Base-by-base conservation (phyloP, 2,888 invertebrate genomes). In the Morpho achilles region DNA sequence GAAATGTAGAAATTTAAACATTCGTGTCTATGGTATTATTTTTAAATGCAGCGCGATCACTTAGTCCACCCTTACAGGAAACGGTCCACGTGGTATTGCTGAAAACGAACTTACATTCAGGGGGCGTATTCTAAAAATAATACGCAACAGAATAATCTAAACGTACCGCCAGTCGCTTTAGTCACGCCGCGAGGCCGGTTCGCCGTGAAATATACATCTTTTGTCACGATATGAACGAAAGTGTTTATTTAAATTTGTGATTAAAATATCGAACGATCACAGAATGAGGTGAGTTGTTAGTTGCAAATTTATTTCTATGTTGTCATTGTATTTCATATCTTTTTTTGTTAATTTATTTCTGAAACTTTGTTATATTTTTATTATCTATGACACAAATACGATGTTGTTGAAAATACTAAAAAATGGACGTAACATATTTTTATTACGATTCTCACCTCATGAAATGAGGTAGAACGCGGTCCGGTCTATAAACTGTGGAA, bases 41-140 rank as follows among this genome's bases (percentile, higher is more conserved):
- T 50, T 45, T 45, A 9, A 59, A 48, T 41, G 53, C 47, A 47
- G 48, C 42, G 23, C 7, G 54, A 23, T 54, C 54, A 54, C 54
- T 54, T 54, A 54, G 53, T 72, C 74, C 76, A 80, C 78, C 83
- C 76, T 72, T 54, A 42, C 69, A 67, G 85, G 85, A 86, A 81
- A 79, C 76, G 47, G 48, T 39, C 54, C 83, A 83, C 80, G 83
- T 82, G 82, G 74, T 71, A 54, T 63, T 41, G 53, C 55, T 59
- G 56, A 57, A 60, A 59, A 74, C 67, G 52, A 47, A 9, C 69
- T 75, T 72, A 74, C 74, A 68, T 77, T 75, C 79, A 85, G 87
- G 87, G 89, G 89, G 89, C 89, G 89, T 85, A 76, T 78, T 87
- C 88, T 88, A 89, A 87, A 88, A 85, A 88, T 89, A 89, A 54